Evolutionary conservation across 2,113 vertebrate genomes (phyloP), one percentile per base, ranked within the genome.

Genomic region (Cephalopholis sonnerati): DNA sequence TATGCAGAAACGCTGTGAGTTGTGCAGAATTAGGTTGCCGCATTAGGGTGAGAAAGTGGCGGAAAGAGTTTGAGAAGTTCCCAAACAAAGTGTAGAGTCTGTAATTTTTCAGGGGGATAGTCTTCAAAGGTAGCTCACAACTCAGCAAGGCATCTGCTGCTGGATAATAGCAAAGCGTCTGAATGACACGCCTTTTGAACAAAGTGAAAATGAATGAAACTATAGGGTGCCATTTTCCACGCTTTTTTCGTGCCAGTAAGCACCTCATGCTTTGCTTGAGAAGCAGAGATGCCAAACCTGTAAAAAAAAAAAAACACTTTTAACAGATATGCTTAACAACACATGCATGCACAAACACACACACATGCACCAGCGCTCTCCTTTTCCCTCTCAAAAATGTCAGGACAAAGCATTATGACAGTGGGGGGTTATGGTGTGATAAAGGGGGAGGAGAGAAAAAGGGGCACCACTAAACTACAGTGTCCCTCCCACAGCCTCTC

Each of bases 371-470:
- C 25, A 27, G 59, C 32, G 39, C 48, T 24, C 32, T 32, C 12
- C 69, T 36, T 51, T 53, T 53, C 48, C 67, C n/a, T 61, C 25
- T 74, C n/a, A 24, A 89, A 88, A 74, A 89, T 82, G 83, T 78
- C 70, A 87, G 87, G 73, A 89, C 87, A 92, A 90, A 80, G 81
- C 69, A 2, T 80, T 50, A 9, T 72, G 83, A 12, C 85, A 90
- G 85, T 50, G 50, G 80, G 89, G 83, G 84, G 74, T 69, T 84
- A 86, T 86, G 88, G 55, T 90, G 85, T 77, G 84, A 86, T 85
- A 77, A 88, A 86, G 86, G 86, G 85, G 93, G 93, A 77, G 93
- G 91, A 91, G 88, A 83, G 80, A 84, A 87, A 83, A 86, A 54
- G 50, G 86, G 90, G 86, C 85, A 90, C 85, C 85, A 67, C 87